Evolutionary conservation across 2,113 vertebrate species (phyloP).

Genomic region (Puma concolor): DNA sequence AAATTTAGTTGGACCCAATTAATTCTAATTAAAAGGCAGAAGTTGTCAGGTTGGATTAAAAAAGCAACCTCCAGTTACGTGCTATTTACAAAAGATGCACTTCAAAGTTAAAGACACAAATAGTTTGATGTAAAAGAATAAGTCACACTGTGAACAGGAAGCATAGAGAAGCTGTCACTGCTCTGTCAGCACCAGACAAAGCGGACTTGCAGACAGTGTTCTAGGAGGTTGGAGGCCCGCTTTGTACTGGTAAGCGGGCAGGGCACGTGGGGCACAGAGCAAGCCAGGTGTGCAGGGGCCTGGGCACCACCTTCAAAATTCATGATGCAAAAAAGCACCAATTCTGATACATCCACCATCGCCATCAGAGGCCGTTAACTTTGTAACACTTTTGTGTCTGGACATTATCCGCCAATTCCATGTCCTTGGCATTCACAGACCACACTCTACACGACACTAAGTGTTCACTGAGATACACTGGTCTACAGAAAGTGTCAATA

Average conservation of each 20-base stretch:
- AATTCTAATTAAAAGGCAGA: not conserved
- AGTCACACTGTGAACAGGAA: not conserved
- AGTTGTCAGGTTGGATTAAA: not conserved
- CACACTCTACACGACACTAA: not conserved
- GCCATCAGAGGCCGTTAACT: too few species aligned
- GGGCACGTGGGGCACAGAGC: not conserved
- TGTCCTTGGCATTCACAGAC: not conserved
- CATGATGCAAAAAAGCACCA: not conserved
- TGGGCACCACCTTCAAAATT: not conserved
- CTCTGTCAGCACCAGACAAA: not conserved
- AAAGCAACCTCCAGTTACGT: not conserved
- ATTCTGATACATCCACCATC: not conserved
- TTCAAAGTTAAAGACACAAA: not conserved
- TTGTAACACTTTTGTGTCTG: not conserved
- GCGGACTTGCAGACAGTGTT: accelerated
- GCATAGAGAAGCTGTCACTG: too few species aligned
- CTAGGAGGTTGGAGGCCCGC: not conserved
- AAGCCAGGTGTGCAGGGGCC: not conserved
- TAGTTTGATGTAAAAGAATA: not conserved
- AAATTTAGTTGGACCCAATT: not conserved
- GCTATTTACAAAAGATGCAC: not conserved
- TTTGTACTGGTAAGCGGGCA: not conserved
- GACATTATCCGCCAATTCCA: not conserved
- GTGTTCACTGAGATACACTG: not conserved
- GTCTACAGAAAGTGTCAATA: not conserved